These are phyloP conservation scores for Lerista edwardsae DNA, from an alignment of 2,797 vertebrate species.

Conservation along the genomic window DNA sequence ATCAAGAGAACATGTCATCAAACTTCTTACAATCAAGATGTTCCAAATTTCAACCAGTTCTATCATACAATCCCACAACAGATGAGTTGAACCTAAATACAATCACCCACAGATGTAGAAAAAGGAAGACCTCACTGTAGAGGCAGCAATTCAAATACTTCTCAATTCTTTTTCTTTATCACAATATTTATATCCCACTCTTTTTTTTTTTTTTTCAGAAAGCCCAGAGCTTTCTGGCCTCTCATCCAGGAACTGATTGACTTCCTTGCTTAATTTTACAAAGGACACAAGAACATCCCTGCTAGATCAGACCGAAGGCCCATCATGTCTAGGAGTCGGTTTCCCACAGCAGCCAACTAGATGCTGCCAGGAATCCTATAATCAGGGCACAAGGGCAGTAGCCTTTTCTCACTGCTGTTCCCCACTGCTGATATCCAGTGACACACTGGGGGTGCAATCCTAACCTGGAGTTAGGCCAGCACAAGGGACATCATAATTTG, in stretches of 20 bases:
- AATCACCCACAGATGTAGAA: neutral
- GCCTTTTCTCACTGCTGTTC: too few relatives aligned
- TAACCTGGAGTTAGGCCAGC: too few relatives aligned
- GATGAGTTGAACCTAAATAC: neutral
- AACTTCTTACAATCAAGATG: neutral
- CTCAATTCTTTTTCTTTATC: neutral
- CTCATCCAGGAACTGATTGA: neutral
- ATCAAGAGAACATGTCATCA: neutral
- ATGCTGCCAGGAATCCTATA: too few relatives aligned
- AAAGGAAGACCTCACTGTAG: neutral
- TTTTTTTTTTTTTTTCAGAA: neutral
- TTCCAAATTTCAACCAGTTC: neutral
- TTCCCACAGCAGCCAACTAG: too few relatives aligned
- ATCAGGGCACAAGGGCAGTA: too few relatives aligned
- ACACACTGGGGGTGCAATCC: too few relatives aligned
- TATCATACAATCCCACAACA: neutral
- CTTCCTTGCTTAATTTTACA: neutral
- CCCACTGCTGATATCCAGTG: too few relatives aligned
- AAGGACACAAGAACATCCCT: too few relatives aligned
- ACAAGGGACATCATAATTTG: too few relatives aligned
- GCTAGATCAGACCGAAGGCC: too few relatives aligned
- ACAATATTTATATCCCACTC: neutral
- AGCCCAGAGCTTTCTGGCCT: neutral
- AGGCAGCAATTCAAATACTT: neutral
- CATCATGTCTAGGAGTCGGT: too few relatives aligned